Conservation (phyloP, 2,888 invertebrate genomes). For the Ypsolopha scabrella region DNA sequence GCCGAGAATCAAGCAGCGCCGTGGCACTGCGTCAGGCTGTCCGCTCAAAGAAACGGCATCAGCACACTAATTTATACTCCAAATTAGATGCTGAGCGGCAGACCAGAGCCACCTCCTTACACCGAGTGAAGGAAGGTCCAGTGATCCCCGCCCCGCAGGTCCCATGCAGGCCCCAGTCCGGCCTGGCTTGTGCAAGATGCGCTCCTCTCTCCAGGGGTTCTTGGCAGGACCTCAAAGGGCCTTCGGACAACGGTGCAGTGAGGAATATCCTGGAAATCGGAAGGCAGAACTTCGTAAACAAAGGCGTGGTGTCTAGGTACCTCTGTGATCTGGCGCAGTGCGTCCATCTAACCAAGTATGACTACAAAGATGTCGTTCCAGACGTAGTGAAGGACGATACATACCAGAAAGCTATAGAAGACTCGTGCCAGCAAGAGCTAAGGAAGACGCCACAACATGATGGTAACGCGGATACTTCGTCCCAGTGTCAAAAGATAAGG, state of each 20-base stretch:
- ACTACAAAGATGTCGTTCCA: slow-evolving; percentile 76
- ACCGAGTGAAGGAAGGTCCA: slow-evolving; percentile 53
- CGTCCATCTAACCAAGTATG: slow-evolving; percentile 73
- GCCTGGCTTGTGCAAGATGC: slow-evolving; percentile 76
- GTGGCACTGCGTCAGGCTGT: slow-evolving; percentile 44
- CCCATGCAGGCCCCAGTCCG: slow-evolving; percentile 66
- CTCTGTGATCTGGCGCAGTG: slow-evolving; percentile 77
- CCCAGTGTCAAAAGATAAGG: slow-evolving; percentile 65
- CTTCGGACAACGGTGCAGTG: slow-evolving; percentile 68
- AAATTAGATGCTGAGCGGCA: slow-evolving; percentile 42
- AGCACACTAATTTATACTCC: slow-evolving; percentile 35
- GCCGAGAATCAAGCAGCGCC: slow-evolving; percentile 35
- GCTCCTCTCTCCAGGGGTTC: slow-evolving; percentile 75
- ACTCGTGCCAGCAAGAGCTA: slow-evolving; percentile 20
- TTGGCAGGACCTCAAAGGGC: slow-evolving; percentile 65
- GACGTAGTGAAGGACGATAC: slow-evolving; percentile 77
- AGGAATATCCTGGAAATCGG: slow-evolving; percentile 73
- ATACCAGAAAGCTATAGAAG: slow-evolving; percentile 77
- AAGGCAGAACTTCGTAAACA: slow-evolving; percentile 60
- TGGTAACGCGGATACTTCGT: slow-evolving; percentile 34
- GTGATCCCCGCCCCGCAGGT: slow-evolving; percentile 57
- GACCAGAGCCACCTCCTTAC: slow-evolving; percentile 47
- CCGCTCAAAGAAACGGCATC: slow-evolving; percentile 29
- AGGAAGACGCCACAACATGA: slow-evolving; percentile 10
- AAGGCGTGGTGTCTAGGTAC: slow-evolving; percentile 69